Percentiles rank a stretch among this genome's conserved stretches.
Conservation (phyloP, 2,797 vertebrate genomes). For the Mus spretus region DNA sequence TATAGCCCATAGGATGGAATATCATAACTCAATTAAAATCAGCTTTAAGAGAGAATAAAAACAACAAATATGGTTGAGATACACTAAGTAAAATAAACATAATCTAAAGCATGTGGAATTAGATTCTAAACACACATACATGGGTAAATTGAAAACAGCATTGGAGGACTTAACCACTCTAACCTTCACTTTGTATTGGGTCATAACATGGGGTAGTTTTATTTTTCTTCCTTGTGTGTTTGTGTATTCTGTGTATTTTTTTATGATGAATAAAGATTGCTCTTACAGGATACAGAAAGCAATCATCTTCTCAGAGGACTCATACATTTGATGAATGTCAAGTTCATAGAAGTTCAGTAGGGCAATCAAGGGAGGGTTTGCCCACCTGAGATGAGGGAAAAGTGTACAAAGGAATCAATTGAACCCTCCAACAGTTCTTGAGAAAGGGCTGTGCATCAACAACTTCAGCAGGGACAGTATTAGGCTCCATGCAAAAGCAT, state of each 20-base stretch:
- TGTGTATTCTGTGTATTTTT: constrained; percentile 11
- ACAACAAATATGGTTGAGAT: constrained; percentile 10
- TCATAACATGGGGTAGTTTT: constrained; percentile 17
- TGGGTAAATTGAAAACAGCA: background rate
- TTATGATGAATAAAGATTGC: background rate
- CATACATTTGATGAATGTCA: constrained; percentile 30
- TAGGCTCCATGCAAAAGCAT: background rate
- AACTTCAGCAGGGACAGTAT: background rate
- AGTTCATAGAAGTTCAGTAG: background rate
- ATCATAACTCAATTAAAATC: constrained; percentile 47
- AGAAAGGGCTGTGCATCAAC: background rate
- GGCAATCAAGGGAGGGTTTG: background rate
- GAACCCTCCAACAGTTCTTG: background rate
- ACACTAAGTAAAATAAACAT: constrained; percentile 38
- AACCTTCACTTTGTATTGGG: background rate
- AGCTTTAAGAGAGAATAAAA: constrained; percentile 65
- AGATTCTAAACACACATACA: background rate
- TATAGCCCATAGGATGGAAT: background rate
- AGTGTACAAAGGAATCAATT: background rate
- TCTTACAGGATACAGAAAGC: constrained; percentile 48
- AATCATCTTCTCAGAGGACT: background rate
- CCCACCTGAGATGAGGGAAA: background rate
- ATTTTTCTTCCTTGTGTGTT: constrained; percentile 32
- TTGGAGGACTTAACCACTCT: background rate
- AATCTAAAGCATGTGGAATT: background rate